These are phyloP conservation scores for Montipora foliosa DNA, from an alignment of 64 coral and sea anemone genomes.

Conservation along the genomic window DNA sequence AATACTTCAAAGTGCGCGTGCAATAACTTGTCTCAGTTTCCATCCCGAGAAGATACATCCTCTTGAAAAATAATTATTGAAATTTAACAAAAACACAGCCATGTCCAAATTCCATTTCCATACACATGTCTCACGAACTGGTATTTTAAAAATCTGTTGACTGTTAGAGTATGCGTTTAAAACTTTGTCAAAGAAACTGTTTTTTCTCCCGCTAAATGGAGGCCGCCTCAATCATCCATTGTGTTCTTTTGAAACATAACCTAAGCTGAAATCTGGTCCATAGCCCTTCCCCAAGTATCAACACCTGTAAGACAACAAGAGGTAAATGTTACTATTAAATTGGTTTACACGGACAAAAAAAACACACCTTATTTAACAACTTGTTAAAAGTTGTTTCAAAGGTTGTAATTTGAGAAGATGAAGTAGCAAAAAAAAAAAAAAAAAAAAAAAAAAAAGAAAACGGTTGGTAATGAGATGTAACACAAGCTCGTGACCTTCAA, in stretches of 20 bases:
- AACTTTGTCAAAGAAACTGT: not conserved
- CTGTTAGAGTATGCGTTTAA: not conserved
- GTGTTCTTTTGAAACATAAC: not conserved
- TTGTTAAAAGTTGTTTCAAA: no score
- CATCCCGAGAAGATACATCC: not conserved
- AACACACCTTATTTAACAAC: no score
- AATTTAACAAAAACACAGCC: not conserved
- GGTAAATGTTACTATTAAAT: not conserved
- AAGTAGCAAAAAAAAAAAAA: no score
- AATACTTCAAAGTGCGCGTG: not conserved
- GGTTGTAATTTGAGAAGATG: no score
- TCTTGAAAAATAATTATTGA: not conserved
- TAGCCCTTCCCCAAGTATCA: not conserved
- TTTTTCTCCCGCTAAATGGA: not conserved
- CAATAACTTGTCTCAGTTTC: not conserved
- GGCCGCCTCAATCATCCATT: not conserved
- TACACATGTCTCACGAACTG: not conserved
- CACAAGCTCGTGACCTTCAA: no score
- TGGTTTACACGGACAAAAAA: no score
- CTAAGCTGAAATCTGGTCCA: not conserved
- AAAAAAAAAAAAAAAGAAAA: no score
- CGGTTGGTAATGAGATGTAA: no score
- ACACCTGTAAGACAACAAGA: not conserved
- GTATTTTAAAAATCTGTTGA: no score
- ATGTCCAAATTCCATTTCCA: not conserved